A percentile compares a stretch with the other conserved stretches of the same genome.
phyloP scores from a whole-genome alignment of 2,113 vertebrate species.

The Xenotilapia caudafasciata region DNA sequence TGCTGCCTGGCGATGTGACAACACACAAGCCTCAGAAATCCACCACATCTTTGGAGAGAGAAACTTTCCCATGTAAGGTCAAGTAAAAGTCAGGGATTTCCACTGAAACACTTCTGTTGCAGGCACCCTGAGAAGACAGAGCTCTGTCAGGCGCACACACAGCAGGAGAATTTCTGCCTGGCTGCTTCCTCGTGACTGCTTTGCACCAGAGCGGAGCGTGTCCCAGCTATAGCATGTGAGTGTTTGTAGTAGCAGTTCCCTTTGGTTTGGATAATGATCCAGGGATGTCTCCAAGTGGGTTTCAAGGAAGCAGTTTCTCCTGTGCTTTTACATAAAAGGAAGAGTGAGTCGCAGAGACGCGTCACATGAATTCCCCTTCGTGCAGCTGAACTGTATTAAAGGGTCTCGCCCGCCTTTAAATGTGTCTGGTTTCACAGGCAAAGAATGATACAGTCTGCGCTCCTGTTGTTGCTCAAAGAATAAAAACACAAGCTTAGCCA shows the following conservation, averaged over 20 bases:
- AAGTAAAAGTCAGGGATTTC: conserved; percentile 49
- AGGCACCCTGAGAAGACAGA: neutral
- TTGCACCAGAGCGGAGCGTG: conserved; percentile 3
- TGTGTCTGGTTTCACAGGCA: neutral
- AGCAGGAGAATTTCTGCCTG: conserved; percentile 13
- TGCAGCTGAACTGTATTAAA: neutral
- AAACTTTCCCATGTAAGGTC: conserved; percentile 37
- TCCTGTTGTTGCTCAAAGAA: conserved; percentile 20
- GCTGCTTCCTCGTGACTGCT: conserved; percentile 41
- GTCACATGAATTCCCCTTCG: neutral
- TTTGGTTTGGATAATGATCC: conserved; percentile 18
- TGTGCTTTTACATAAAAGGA: neutral
- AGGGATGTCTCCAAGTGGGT: neutral
- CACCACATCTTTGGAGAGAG: neutral
- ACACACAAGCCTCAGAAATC: neutral
- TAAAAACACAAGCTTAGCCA: conserved; percentile 18
- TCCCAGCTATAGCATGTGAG: conserved; percentile 4
- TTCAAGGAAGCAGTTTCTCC: conserved; percentile 1
- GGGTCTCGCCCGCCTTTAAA: neutral
- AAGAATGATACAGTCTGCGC: neutral
- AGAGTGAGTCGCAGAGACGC: neutral
- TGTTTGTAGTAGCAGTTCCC: conserved; percentile 31
- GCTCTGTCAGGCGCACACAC: conserved; percentile 15
- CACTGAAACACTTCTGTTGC: neutral
- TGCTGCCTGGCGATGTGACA: neutral